Evolutionary conservation across 2,797 vertebrate genomes (phyloP).

Genomic region (Peromyscus aztecus): DNA sequence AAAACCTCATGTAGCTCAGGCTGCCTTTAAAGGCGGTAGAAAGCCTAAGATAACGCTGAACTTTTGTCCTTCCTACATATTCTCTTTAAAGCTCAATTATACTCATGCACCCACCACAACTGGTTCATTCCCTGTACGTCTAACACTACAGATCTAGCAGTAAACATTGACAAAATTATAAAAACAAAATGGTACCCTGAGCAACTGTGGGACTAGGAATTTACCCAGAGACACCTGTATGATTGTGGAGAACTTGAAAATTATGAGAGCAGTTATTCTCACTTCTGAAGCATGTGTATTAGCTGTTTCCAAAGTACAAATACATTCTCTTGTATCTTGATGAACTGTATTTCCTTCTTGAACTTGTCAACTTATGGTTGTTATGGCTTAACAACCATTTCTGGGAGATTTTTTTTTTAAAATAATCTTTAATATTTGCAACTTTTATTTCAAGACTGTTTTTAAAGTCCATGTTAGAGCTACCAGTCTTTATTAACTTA

Average conservation of each 20-base stretch:
- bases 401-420: not conserved
- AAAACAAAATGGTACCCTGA: not conserved
- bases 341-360: constrained; percentile 25
- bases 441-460: constrained; percentile 6
- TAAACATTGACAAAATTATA: not conserved
- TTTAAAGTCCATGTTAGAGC: not conserved
- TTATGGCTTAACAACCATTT: constrained; percentile 7
- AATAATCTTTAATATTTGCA: not conserved
- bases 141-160: not conserved
- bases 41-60: not conserved
- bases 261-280: not conserved
- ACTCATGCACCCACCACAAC: not conserved
- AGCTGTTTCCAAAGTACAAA: constrained; percentile 42
- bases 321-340: not conserved
- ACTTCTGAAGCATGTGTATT: not conserved
- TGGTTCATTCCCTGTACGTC: not conserved
- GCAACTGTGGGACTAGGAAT: constrained; percentile 2
- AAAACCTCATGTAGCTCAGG: not conserved
- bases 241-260: constrained; percentile 1
- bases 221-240: not conserved
- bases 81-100: not conserved
- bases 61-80: not conserved
- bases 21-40: not conserved
- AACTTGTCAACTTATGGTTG: constrained; percentile 3
- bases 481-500: not conserved